Base-by-base conservation (phyloP, 2,797 vertebrate genomes). In the Rhabdomys pumilio region DNA sequence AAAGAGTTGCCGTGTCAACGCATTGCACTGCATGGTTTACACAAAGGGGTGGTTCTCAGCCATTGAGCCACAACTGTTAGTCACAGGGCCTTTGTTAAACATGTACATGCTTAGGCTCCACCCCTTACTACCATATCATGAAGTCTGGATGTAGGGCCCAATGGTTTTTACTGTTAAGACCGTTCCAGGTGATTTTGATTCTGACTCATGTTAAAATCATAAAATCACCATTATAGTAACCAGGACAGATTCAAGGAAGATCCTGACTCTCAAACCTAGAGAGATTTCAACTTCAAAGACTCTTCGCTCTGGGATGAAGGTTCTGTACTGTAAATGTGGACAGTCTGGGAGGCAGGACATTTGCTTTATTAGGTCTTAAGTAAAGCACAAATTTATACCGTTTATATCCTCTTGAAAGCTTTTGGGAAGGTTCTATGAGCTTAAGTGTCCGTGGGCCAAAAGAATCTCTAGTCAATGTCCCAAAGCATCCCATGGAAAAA, bases 1-100 rank as follows among this genome's bases (percentile, higher is more conserved):
- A 73, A 61, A 22, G 53, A 59, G 91, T 41, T 61, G 47, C 89
- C 63, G n/a, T 88, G 92, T 47, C 63, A 65, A 53, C 88, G 31
- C 73, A 34, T 47, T 61, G 22, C n/a, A 38, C 0, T 90, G 50
- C 93, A 41, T 90, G n/a, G 14, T 6, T 96, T 96, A 69, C 57
- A 17, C 63, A 61, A 86, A 84, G 6, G 22, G 50, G 34, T 38
- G 44, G 7, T 95, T 96, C 75, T 95, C 65, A 82, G 22, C 91
- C 59, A 44, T 59, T 73, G 10, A 47, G 61, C 8, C 22, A 22
- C 81, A 4, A 85, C 31, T 72, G 31, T 57, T 29, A 24, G 82
- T 82, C 47, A 38, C 10, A 38, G 31, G 47, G 50, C 67, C 67
- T 22, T 69, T 65, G 77, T 17, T 83, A 89, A 41, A 65, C 81